Base-by-base conservation (phyloP, 2,113 vertebrate species). In the Myrmecophaga tridactyla region DNA sequence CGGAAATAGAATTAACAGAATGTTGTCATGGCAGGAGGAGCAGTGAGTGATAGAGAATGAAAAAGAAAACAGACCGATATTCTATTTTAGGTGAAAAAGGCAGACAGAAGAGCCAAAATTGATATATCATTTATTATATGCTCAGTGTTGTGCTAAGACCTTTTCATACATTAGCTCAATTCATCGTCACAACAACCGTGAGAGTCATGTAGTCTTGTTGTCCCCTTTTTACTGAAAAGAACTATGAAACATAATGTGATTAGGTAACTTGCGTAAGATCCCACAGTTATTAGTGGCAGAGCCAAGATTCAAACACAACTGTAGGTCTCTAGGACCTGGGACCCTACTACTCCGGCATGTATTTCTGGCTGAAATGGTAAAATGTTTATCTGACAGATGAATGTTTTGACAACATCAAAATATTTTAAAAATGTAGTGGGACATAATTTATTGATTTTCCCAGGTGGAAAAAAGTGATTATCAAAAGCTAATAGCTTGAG, bases 11-110 rank as follows among this genome's bases (percentile, higher is more conserved):
- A 12, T 86, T 18, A 72, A 25, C 6, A 25, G 8, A 89, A 78
- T 1, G 6, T 2, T 7, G 4, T 76, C 51, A 36, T 17, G 1
- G 6, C 31, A 10, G 34, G 7, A 10, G 1, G 2, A 56, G 14
- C 29, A 25, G n/a, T n/a, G n/a, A 6, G 14, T 46, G 5, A 0
- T 53, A 15, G 0, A 70, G 4, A 17, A 41, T 3, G 18, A 78
- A 78, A 88, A 36, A 56, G 39, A 58, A 18, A 53, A 58, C 4
- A 14, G 7, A 60, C 6, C 39, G 53, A 39, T 70, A n/a, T 13
- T 34, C 23, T 62, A 11, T 82, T 75, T 88, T 34, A 27, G 6
- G n/a, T 85, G 27, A 72, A 89, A 67, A n/a, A 93, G 41, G 29
- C n/a, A 73, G 43, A 21, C 27, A 34, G 9, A 60, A 51, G 75